phyloP scores from a whole-genome alignment of 1,140 invertebrate species.

The Pentalonia nigronervosa region DNA sequence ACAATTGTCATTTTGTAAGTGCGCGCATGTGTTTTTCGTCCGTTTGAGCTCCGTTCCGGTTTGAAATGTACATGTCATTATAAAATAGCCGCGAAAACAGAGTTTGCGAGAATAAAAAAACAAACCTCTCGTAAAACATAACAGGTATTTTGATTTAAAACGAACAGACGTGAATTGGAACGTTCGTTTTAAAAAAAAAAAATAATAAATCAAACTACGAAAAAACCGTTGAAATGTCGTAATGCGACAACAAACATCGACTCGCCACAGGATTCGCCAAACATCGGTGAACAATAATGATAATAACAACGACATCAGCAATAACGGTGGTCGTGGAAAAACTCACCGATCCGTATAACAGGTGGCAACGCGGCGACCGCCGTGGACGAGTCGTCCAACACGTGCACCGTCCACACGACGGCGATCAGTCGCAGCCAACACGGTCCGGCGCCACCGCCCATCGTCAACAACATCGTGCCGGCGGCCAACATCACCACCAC shows the following conservation, averaged over 20 bases:
- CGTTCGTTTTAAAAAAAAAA: background rate
- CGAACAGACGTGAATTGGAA: background rate
- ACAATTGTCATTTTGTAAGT: background rate
- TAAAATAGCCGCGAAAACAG: background rate
- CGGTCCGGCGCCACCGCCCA: background rate
- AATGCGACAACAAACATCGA: too few relatives aligned
- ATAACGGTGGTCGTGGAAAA: background rate
- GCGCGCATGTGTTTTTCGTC: background rate
- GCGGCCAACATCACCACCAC: background rate
- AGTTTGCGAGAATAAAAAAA: background rate
- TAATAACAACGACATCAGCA: background rate
- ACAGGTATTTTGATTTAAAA: background rate
- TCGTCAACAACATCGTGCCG: constrained; percentile 1
- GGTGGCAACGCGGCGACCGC: constrained; percentile 20
- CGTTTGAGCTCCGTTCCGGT: background rate
- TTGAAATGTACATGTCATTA: background rate
- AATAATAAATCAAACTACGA: background rate
- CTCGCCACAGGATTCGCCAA: too few relatives aligned
- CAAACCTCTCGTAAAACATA: background rate
- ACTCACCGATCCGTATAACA: constrained; percentile 51
- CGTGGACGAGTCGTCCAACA: constrained; percentile 13
- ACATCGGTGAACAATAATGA: background rate
- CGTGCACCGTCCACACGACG: constrained; percentile 40
- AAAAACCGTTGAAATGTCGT: background rate
- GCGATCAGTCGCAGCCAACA: background rate